phyloP scores from a whole-genome alignment of 2,888 invertebrate species.

The Apamea anceps region DNA sequence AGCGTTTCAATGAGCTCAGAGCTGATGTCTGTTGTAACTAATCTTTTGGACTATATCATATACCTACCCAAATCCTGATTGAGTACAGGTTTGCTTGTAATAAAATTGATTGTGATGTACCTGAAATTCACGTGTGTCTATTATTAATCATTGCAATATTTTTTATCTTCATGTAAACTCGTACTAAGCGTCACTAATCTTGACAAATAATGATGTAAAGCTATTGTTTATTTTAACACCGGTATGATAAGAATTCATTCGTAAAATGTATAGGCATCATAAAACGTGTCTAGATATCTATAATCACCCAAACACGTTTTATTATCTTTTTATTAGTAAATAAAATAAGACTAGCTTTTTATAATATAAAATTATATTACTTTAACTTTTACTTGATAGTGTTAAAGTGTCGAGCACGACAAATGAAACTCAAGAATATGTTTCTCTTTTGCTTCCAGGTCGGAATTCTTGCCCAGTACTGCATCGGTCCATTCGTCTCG shows the following conservation, averaged over 20 bases:
- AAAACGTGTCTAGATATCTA: conserved; percentile 18
- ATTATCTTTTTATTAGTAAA: neutral
- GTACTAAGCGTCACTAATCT: conserved; percentile 45
- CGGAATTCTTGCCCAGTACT: conserved; percentile 91
- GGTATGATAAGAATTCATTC: conserved; percentile 15
- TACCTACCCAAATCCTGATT: conserved; percentile 19
- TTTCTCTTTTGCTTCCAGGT: conserved; percentile 81
- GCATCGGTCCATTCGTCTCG: conserved; percentile 90
- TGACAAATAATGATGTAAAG: conserved; percentile 44
- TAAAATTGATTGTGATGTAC: conserved; percentile 32
- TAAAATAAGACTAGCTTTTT: neutral
- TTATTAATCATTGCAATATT: conserved; percentile 44
- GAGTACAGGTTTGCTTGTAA: conserved; percentile 20
- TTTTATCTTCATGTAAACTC: conserved; percentile 46
- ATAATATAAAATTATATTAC: neutral
- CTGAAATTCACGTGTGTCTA: conserved; percentile 35
- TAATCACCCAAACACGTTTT: conserved; percentile 16
- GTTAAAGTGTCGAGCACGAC: neutral
- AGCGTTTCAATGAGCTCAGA: conserved; percentile 29
- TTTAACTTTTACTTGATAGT: neutral
- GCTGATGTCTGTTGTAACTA: conserved; percentile 10
- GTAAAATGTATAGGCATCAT: conserved; percentile 26
- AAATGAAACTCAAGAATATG: conserved; percentile 7
- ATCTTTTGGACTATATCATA: conserved; percentile 18
- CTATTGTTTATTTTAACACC: conserved; percentile 45